Conservation (phyloP, 2,888 invertebrate species). For the Mythimna ferrago region DNA sequence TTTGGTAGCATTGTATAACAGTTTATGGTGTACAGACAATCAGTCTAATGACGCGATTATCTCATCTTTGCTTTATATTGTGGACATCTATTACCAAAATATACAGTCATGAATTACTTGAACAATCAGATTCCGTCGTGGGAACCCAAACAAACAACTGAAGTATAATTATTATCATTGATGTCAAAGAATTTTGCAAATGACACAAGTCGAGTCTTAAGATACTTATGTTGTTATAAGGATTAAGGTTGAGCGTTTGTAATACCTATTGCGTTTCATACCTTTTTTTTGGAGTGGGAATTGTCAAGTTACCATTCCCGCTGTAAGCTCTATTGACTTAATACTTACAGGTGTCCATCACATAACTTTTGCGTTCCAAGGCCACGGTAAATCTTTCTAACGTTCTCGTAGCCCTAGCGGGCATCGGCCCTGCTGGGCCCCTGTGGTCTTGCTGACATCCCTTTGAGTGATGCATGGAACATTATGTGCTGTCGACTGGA, state of each 20-base stretch:
- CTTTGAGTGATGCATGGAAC: too few species aligned
- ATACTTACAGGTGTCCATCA: too few species aligned
- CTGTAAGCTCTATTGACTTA: too few species aligned
- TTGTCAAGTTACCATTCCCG: too few species aligned
- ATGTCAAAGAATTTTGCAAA: slow-evolving; percentile 45
- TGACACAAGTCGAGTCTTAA: slow-evolving; percentile 32
- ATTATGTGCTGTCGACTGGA: too few species aligned
- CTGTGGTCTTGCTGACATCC: too few species aligned
- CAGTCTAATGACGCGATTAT: background rate
- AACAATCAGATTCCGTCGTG: slow-evolving; percentile 49
- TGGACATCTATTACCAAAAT: slow-evolving; percentile 8
- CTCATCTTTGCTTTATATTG: slow-evolving; percentile 16
- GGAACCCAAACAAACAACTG: slow-evolving; percentile 38
- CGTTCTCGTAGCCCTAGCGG: too few species aligned
- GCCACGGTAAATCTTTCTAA: too few species aligned
- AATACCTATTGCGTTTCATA: slow-evolving; percentile 9
- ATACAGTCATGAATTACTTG: slow-evolving; percentile 14
- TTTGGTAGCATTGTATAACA: slow-evolving; percentile 26
- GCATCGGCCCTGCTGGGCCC: too few species aligned
- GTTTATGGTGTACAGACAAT: slow-evolving; percentile 1
- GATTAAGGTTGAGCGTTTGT: slow-evolving; percentile 8
- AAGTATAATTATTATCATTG: slow-evolving; percentile 39
- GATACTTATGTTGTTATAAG: slow-evolving; percentile 14
- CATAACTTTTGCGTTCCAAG: too few species aligned
- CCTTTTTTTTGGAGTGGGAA: too few species aligned